Percentiles rank a stretch among this genome's conserved stretches.
Conservation (phyloP, 1,140 invertebrate genomes). For the Cotesia vestalis region DNA sequence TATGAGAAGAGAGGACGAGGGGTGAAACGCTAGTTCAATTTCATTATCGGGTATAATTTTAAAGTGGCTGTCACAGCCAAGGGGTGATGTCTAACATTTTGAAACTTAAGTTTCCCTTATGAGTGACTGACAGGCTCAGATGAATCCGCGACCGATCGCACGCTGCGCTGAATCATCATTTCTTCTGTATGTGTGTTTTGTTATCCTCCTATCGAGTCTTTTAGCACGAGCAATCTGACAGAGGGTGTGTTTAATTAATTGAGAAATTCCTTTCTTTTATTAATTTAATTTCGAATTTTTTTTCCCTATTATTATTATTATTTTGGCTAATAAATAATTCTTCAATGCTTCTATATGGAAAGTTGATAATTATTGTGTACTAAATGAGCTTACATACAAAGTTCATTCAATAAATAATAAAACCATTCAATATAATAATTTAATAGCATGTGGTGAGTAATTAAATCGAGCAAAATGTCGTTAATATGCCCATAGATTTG, state of each 20-base stretch:
- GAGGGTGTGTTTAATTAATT: conserved; percentile 6
- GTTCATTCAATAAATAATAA: too few species aligned
- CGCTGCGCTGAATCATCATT: conserved; percentile 50
- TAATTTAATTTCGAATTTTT: too few species aligned
- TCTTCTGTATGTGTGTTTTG: conserved; percentile 38
- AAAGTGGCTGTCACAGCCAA: conserved; percentile 59
- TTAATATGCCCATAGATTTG: neutral
- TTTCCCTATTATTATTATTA: too few species aligned
- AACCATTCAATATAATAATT: too few species aligned
- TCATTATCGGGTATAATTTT: conserved; percentile 64
- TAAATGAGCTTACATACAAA: too few species aligned
- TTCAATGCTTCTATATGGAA: too few species aligned
- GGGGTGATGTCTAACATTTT: conserved; percentile 23
- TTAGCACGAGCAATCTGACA: neutral
- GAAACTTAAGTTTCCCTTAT: conserved; percentile 22
- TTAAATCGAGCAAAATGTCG: too few species aligned
- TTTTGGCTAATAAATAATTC: too few species aligned
- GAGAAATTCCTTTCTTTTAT: neutral
- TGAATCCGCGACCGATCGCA: neutral
- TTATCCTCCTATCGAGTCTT: conserved; percentile 33
- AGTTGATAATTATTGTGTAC: too few species aligned
- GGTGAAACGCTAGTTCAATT: conserved; percentile 55
- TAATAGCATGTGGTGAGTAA: too few species aligned
- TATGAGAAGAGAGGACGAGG: conserved; percentile 1
- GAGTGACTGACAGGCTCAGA: conserved; percentile 29